Percentiles rank a stretch among this genome's conserved stretches.
Evolutionary conservation across 2,797 vertebrate genomes (phyloP).

Genomic region (Chrysocyon brachyurus): DNA sequence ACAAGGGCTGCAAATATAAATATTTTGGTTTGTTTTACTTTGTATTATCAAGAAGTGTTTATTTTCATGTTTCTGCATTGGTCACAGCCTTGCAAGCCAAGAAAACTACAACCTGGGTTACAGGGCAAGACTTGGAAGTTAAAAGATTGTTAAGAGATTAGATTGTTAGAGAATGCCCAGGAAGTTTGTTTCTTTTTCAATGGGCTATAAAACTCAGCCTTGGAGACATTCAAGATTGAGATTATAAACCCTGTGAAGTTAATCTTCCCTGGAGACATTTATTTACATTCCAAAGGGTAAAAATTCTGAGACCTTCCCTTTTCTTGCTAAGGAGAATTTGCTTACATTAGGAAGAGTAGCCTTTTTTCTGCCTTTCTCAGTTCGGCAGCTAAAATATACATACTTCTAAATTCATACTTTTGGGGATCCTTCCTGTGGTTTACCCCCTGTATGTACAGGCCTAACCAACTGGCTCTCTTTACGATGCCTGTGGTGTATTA

Average conservation of each 20-base stretch:
- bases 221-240: neutral
- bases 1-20: neutral
- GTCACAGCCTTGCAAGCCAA: slow-evolving; percentile 12
- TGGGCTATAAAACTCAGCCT: neutral
- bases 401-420: slow-evolving; percentile 6
- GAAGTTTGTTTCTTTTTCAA: slow-evolving; percentile 47
- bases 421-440: neutral
- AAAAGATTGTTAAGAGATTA: slow-evolving; percentile 63
- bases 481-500: neutral
- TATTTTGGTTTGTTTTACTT: slow-evolving; percentile 23
- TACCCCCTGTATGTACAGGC: neutral
- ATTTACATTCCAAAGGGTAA: neutral
- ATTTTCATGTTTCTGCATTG: slow-evolving; percentile 59
- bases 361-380: neutral
- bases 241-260: neutral
- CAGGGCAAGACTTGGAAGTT: slow-evolving; percentile 57
- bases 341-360: neutral
- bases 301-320: neutral
- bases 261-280: neutral
- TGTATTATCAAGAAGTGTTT: slow-evolving; percentile 14
- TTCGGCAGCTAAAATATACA: neutral
- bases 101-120: slow-evolving; percentile 35
- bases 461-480: neutral
- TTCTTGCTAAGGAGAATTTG: slow-evolving; percentile 9
- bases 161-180: slow-evolving; percentile 7